A percentile compares a stretch with the other conserved stretches of the same genome.
Evolutionary conservation across 2,797 vertebrate species (phyloP).

Genomic region (Mustela erminea): DNA sequence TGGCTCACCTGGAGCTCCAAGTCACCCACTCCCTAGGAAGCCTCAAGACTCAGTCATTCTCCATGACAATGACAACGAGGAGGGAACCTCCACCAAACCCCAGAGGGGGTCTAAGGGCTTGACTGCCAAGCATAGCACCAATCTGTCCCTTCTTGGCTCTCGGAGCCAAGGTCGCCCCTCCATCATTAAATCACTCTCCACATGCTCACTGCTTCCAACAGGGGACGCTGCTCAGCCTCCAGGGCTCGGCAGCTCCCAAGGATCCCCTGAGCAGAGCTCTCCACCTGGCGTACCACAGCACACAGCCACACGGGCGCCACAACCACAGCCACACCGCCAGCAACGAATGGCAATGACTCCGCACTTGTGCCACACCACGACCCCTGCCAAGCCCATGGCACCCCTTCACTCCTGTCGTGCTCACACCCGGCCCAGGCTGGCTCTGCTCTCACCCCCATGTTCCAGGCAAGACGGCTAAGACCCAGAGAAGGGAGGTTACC

Average conservation of each 20-base stretch:
- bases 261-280: background rate
- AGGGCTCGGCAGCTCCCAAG: background rate
- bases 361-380: fast-evolving
- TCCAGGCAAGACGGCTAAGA: background rate
- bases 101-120: background rate
- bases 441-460: background rate
- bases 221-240: background rate
- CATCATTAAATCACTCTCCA: background rate
- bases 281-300: fast-evolving
- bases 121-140: background rate
- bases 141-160: background rate
- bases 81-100: background rate
- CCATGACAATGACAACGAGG: fast-evolving
- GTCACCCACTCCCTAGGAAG: background rate
- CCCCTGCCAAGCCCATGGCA: fast-evolving
- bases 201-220: background rate
- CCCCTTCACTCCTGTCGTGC: too few relatives aligned
- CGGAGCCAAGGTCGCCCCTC: background rate
- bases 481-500: background rate
- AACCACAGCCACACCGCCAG: fast-evolving
- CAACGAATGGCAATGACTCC: fast-evolving
- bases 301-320: background rate
- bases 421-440: too few relatives aligned
- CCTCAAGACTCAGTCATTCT: background rate
- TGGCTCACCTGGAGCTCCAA: background rate